Percentiles rank a stretch among this genome's conserved stretches.
These are phyloP conservation scores for Zosterops hypoxanthus DNA, from an alignment of 2,113 vertebrate genomes.

Conservation along the genomic window DNA sequence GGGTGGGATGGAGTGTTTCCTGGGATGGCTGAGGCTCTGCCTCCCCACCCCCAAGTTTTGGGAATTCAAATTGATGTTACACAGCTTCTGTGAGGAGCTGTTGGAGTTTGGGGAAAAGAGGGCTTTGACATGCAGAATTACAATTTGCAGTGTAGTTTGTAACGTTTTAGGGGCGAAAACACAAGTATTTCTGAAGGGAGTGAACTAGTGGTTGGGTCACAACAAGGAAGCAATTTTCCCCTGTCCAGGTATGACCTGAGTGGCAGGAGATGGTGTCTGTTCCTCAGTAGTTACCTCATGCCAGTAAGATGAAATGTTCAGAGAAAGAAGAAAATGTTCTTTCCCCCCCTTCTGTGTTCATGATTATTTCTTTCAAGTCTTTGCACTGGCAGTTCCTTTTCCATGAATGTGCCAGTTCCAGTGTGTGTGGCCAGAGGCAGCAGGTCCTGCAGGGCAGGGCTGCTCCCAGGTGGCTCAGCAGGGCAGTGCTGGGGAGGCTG, in stretches of 20 bases:
- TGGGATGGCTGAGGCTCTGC: neutral
- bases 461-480: accelerated
- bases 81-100: neutral
- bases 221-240: neutral
- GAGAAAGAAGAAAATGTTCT: neutral
- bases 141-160: neutral
- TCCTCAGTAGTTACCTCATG: neutral
- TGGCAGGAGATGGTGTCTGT: neutral
- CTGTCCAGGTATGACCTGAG: accelerated
- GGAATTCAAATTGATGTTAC: neutral
- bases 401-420: neutral
- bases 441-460: neutral
- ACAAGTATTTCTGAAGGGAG: accelerated
- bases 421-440: neutral
- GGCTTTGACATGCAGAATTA: neutral
- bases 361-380: neutral
- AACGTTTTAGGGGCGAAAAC: neutral
- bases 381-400: accelerated
- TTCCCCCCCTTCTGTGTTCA: neutral
- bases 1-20: neutral
- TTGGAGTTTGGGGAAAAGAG: neutral
- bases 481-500: accelerated
- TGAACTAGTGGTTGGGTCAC: neutral
- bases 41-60: neutral
- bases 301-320: neutral